Evolutionary conservation across 2,888 invertebrate genomes (phyloP), one percentile per base, ranked within the genome.

Genomic region (Clistopyga incitator): DNA sequence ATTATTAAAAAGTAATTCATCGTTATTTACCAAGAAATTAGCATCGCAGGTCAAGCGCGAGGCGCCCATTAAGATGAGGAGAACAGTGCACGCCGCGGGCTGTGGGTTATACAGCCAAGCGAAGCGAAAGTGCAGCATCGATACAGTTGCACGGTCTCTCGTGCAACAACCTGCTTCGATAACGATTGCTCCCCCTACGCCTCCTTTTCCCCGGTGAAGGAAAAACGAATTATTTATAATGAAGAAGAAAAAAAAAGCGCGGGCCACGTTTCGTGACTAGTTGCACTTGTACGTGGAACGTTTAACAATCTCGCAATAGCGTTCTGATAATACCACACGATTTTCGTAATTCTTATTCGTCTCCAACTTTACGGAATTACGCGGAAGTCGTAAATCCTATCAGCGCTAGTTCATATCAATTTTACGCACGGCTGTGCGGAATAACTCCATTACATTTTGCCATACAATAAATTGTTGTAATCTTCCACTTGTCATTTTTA

Each of bases 101-200:
- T 59, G 52, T 74, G 72, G 72, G 76, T 71, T 56, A 77, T 54
- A 50, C n/a, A 59, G 56, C 15, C 42, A 34, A 76, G 70, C 67
- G 45, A 72, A 83, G 76, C 83, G 79, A 83, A 83, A 83, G 83
- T 83, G 72, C 76, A 83, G 56, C 76, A 54, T 71, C 25, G 34
- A 64, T 72, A 50, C n/a, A 71, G 64, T 78, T 70, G 64, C 75
- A 45, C 75, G 29, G 34, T 6, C 52, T 78, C 68, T 42, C 65
- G 68, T 74, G 74, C 64, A 67, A 77, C 75, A 82, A 78, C 64
- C 78, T 70, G 78, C 70, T 70, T 64, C 78, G 65, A 82, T 75
- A 74, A 59, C 59, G 59, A 72, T 45, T 45, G 45, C 56, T 13
- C 56, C 38, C n/a, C 45, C 47, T 23, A 15, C n/a, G n/a, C n/a